Conservation (phyloP, 2,113 vertebrate species). For the Rhabdornis inornatus region DNA sequence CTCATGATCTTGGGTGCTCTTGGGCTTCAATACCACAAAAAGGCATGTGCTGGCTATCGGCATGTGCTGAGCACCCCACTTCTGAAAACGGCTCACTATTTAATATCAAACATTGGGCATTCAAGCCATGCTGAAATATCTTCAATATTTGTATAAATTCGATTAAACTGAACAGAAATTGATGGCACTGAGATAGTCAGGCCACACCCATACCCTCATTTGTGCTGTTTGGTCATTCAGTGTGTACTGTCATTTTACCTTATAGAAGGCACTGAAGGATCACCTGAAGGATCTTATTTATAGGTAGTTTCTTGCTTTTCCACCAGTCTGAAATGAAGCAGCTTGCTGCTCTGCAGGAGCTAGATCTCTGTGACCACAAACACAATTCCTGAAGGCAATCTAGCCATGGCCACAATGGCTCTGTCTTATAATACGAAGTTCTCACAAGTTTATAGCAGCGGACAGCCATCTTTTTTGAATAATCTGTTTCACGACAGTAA, state of each 20-base stretch:
- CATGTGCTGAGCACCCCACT: background rate
- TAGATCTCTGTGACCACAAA: background rate
- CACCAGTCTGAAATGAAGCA: background rate
- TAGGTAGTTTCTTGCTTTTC: background rate
- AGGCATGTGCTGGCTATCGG: background rate
- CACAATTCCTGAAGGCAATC: background rate
- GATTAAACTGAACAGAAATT: background rate
- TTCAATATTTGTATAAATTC: background rate
- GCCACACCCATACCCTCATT: background rate
- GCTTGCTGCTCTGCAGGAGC: rapidly evolving
- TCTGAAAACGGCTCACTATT: background rate
- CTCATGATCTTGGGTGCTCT: background rate
- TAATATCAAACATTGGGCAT: background rate
- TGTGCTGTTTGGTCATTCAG: background rate
- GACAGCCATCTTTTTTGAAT: background rate
- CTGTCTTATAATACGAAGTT: background rate
- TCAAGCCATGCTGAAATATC: background rate
- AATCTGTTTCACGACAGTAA: background rate
- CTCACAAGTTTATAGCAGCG: background rate
- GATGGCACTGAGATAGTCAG: background rate
- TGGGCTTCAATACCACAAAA: background rate
- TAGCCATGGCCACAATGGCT: background rate
- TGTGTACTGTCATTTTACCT: background rate
- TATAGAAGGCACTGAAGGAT: background rate
- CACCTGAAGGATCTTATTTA: background rate